Conservation (phyloP, 1,140 invertebrate species). For the Ericerus pela region DNA sequence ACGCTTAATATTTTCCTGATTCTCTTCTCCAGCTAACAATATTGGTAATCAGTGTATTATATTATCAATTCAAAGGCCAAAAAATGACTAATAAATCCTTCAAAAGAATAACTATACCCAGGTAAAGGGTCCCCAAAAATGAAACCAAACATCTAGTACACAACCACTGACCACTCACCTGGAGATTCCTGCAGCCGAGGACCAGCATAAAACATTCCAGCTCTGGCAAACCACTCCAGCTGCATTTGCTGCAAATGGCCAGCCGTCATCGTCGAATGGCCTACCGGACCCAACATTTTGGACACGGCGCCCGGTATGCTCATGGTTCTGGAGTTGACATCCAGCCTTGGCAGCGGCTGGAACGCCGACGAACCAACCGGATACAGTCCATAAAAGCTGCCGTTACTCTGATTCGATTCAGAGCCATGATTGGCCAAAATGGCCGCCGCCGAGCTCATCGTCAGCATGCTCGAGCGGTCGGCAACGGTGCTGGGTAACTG, state of each 20-base stretch:
- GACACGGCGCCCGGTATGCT: background rate
- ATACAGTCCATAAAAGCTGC: conserved; percentile 22
- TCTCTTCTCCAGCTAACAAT: no score
- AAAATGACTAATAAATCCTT: no score
- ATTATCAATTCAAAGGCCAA: no score
- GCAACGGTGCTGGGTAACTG: conserved; percentile 1
- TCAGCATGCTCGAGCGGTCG: background rate
- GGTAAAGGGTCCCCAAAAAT: no score
- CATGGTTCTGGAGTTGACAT: conserved; percentile 6
- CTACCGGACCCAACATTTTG: background rate
- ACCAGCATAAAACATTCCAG: conserved; percentile 57
- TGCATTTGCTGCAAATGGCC: conserved; percentile 62
- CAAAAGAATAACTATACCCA: no score
- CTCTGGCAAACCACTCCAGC: conserved; percentile 66
- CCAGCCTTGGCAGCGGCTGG: conserved; percentile 24
- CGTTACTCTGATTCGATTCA: conserved; percentile 14
- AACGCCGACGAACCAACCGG: conserved; percentile 29
- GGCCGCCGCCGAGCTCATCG: background rate
- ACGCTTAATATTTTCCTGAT: no score
- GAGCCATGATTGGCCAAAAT: conserved; percentile 4
- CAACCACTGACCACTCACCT: no score
- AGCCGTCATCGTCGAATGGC: conserved; percentile 15
- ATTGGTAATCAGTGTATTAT: no score
- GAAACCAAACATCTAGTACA: no score
- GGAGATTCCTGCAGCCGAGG: conserved; percentile 49